Evolutionary conservation across 2,797 vertebrate genomes (phyloP).

Genomic region (Schizopygopsis malacanthus): DNA sequence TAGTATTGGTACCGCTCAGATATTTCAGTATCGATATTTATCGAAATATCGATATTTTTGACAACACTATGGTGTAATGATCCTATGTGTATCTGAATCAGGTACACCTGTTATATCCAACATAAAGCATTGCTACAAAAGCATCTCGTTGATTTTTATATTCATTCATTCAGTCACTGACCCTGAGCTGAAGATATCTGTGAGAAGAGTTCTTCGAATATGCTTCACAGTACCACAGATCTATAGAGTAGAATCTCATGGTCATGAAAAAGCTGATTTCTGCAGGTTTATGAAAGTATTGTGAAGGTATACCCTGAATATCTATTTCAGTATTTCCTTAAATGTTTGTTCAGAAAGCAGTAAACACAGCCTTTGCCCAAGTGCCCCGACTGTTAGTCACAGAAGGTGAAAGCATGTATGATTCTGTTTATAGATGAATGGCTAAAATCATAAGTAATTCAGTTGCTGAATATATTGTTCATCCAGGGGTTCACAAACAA

Average conservation of each 20-base stretch:
- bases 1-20: too few relatives aligned
- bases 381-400: not conserved
- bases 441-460: not conserved
- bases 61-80: not conserved
- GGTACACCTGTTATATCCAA: not conserved
- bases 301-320: not conserved
- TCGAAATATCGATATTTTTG: too few relatives aligned
- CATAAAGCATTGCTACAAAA: not conserved
- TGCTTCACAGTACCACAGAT: not conserved
- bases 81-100: not conserved
- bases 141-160: not conserved
- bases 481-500: not conserved
- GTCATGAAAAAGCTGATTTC: not conserved
- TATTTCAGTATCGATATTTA: too few relatives aligned
- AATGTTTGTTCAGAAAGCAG: constrained; percentile 22
- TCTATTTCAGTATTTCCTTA: not conserved
- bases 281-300: not conserved
- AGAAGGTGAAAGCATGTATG: not conserved
- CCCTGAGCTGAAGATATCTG: not conserved
- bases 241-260: not conserved
- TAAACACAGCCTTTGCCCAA: constrained; percentile 30
- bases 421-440: not conserved
- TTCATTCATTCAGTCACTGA: constrained; percentile 10
- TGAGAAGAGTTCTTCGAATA: not conserved
- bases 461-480: constrained; percentile 24